Evolutionary conservation across 2,797 vertebrate genomes (phyloP).

Genomic region (Sebastolobus alascanus): DNA sequence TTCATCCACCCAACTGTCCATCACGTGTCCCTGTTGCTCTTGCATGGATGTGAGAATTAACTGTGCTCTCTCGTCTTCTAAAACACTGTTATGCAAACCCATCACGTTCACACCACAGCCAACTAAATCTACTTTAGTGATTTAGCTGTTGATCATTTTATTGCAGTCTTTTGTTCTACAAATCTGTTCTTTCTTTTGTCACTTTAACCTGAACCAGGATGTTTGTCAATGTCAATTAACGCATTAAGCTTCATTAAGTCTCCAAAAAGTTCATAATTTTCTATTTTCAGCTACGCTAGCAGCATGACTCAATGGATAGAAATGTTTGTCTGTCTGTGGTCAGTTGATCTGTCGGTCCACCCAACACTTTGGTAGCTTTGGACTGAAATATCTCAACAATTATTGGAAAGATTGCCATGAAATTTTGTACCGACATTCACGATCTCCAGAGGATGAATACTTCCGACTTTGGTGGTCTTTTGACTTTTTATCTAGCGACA

Average conservation of each 20-base stretch:
- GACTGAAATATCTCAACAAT: not conserved
- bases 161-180: not conserved
- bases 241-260: not conserved
- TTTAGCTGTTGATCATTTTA: not conserved
- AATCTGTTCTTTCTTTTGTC: not conserved
- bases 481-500: not conserved
- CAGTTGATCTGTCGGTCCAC: not conserved
- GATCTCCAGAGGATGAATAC: not conserved
- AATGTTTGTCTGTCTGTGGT: not conserved
- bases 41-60: slow-evolving; percentile 34
- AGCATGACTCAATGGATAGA: not conserved
- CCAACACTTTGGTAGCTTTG: not conserved
- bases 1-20: slow-evolving; percentile 50
- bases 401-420: not conserved
- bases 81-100: slow-evolving; percentile 52
- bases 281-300: not conserved
- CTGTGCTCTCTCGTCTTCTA: slow-evolving; percentile 31
- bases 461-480: not conserved
- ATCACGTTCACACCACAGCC: slow-evolving; percentile 10
- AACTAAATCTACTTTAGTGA: not conserved
- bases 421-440: not conserved
- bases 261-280: not conserved
- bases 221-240: not conserved
- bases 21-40: slow-evolving; percentile 48
- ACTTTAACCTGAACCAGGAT: not conserved